Conservation (phyloP, 1,140 invertebrate genomes). For the Elymnias hypermnestra region DNA sequence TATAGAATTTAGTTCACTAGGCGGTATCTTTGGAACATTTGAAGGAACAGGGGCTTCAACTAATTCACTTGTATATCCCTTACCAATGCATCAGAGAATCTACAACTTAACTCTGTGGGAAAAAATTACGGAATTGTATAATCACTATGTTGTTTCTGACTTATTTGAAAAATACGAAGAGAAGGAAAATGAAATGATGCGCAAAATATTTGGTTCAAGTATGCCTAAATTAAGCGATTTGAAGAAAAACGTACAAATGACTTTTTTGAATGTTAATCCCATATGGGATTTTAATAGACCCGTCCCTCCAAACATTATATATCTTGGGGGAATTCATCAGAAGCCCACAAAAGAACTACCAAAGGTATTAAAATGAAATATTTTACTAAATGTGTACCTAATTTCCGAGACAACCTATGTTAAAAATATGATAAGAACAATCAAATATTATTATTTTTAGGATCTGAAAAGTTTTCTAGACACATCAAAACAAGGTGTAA, state of each 20-base stretch:
- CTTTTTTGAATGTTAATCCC: constrained; percentile 74
- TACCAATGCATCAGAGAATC: constrained; percentile 12
- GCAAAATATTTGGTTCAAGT: constrained; percentile 48
- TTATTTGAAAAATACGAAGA: constrained; percentile 8
- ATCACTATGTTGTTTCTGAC: constrained; percentile 2
- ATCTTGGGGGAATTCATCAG: constrained; percentile 14
- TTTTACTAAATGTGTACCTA: background rate
- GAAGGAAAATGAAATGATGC: constrained; percentile 41
- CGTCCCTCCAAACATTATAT: constrained; percentile 12
- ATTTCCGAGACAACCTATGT: too few relatives aligned
- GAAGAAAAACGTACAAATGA: constrained; percentile 66
- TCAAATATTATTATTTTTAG: constrained; percentile 32
- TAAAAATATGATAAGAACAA: too few relatives aligned
- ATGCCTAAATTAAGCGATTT: constrained; percentile 59
- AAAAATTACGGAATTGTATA: constrained; percentile 21
- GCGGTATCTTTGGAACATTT: constrained; percentile 18
- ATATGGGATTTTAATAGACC: constrained; percentile 24
- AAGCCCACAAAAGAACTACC: constrained; percentile 10
- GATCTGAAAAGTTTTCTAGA: constrained; percentile 75
- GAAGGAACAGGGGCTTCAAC: constrained; percentile 24
- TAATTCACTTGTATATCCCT: constrained; percentile 30
- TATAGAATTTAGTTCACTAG: constrained; percentile 37
- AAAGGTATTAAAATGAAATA: constrained; percentile 1
- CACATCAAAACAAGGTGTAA: constrained; percentile 72
- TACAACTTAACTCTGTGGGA: constrained; percentile 29